phyloP scores from a whole-genome alignment of 2,888 invertebrate species.

The Lagria hirta region DNA sequence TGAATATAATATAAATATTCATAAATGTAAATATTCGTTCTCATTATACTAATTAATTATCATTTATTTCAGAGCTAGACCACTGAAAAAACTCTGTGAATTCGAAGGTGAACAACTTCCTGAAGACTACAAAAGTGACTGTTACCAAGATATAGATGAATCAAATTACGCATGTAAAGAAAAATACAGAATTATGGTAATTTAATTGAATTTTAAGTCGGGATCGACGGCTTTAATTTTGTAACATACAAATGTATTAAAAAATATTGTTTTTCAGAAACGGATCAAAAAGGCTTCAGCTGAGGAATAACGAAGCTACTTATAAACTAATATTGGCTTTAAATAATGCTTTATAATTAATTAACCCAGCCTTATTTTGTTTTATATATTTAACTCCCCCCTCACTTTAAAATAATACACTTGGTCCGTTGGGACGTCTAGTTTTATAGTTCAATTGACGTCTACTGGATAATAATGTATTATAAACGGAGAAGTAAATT shows the following conservation, averaged over 20 bases:
- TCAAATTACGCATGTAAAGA: conserved; percentile 79
- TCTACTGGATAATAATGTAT: too few relatives aligned
- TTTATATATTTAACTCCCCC: conserved; percentile 8
- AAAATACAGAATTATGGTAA: conserved; percentile 77
- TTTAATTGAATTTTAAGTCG: too few relatives aligned
- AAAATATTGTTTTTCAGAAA: conserved; percentile 49
- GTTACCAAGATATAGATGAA: conserved; percentile 79
- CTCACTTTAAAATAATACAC: too few relatives aligned
- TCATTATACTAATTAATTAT: too few relatives aligned
- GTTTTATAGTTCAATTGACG: too few relatives aligned
- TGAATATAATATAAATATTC: too few relatives aligned
- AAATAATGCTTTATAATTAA: conserved; percentile 11
- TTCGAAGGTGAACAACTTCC: conserved; percentile 70
- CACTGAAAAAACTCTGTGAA: conserved; percentile 72
- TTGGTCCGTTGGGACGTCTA: too few relatives aligned
- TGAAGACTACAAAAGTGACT: conserved; percentile 74
- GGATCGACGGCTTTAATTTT: neutral
- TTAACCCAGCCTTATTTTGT: conserved; percentile 1
- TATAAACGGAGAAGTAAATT: too few relatives aligned
- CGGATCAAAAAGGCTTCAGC: conserved; percentile 51
- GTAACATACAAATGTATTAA: conserved; percentile 7
- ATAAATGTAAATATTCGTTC: too few relatives aligned
- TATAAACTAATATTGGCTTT: conserved; percentile 11
- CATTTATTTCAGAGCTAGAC: conserved; percentile 57
- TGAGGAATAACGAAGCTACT: conserved; percentile 39